phyloP scores from a whole-genome alignment of 2,797 vertebrate genomes.

The Catostomus latipinnis region DNA sequence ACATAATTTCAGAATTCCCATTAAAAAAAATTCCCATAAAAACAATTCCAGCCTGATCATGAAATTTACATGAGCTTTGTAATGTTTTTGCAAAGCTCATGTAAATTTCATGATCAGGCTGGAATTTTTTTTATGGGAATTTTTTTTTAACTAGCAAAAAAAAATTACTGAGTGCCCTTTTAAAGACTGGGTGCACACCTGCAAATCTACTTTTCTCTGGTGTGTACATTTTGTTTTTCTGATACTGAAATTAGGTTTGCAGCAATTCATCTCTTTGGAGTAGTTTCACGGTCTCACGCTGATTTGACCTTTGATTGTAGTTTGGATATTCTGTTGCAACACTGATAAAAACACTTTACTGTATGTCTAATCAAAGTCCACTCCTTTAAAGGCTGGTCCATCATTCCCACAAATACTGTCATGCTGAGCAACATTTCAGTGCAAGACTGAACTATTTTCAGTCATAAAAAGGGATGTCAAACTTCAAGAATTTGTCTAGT shows the following conservation, averaged over 20 bases:
- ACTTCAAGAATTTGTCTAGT: too few species aligned
- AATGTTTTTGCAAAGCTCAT: too few species aligned
- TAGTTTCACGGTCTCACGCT: background rate
- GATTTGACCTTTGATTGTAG: slow-evolving; percentile 26
- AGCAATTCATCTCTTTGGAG: background rate
- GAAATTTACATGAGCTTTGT: too few species aligned
- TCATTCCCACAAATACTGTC: background rate
- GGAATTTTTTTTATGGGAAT: too few species aligned
- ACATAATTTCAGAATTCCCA: too few species aligned
- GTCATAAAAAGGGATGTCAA: too few species aligned
- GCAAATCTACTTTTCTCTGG: background rate
- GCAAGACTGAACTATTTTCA: background rate
- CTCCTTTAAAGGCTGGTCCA: background rate
- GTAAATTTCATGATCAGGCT: too few species aligned
- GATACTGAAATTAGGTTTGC: background rate
- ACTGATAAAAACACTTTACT: background rate
- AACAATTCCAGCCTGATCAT: too few species aligned
- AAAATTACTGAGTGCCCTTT: background rate
- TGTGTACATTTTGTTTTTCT: background rate
- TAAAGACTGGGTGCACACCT: background rate
- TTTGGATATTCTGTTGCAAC: slow-evolving; percentile 4
- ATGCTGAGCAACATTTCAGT: background rate
- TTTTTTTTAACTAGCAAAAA: too few species aligned
- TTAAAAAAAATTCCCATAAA: too few species aligned
- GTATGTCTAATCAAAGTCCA: background rate